phyloP scores from a whole-genome alignment of 1,140 invertebrate genomes.

The Sesamia nonagrioides region DNA sequence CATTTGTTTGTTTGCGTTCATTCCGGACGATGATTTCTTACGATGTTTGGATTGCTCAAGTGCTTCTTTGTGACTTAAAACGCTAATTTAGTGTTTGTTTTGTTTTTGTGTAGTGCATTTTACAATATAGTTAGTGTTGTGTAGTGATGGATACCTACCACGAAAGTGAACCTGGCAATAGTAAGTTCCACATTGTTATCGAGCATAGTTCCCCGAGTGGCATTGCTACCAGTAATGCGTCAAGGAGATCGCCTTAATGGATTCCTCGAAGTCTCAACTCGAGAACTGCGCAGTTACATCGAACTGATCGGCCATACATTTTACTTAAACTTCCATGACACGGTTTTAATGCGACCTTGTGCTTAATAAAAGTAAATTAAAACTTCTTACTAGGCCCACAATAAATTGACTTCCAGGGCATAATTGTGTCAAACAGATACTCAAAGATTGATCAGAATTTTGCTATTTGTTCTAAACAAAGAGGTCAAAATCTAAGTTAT shows the following conservation, averaged over 20 bases:
- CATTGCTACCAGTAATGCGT: conserved; percentile 62
- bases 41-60: conserved; percentile 62
- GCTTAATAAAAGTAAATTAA: conserved; percentile 58
- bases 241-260: conserved; percentile 75
- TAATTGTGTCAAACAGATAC: neutral
- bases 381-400: conserved; percentile 40
- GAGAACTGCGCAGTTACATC: conserved; percentile 75
- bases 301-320: conserved; percentile 61
- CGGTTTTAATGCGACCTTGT: conserved; percentile 62
- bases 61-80: conserved; percentile 61
- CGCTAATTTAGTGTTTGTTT: conserved; percentile 67
- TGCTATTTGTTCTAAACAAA: neutral
- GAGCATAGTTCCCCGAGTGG: conserved; percentile 41
- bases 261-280: conserved; percentile 70
- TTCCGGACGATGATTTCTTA: conserved; percentile 61
- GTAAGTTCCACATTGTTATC: conserved; percentile 65
- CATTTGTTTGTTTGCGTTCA: conserved; percentile 51
- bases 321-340: conserved; percentile 64
- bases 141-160: conserved; percentile 68
- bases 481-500: neutral
- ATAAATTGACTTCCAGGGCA: neutral
- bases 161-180: conserved; percentile 61
- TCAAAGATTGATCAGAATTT: neutral
- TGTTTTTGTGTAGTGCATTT: conserved; percentile 66
- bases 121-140: conserved; percentile 58